phyloP scores from a whole-genome alignment of 2,797 vertebrate genomes.

The Gouania willdenowi region DNA sequence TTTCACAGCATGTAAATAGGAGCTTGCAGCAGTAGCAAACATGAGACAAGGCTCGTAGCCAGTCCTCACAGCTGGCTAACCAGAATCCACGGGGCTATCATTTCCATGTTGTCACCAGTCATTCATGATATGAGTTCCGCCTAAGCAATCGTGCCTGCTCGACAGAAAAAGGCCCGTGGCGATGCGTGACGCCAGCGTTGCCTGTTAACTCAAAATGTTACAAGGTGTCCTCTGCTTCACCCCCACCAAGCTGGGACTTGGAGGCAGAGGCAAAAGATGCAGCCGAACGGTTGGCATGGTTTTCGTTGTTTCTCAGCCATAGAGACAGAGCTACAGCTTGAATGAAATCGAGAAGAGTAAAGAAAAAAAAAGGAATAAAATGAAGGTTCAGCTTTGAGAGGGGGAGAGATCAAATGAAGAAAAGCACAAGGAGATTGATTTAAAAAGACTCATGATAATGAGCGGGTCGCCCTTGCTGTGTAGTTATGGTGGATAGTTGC shows the following conservation, averaged over 20 bases:
- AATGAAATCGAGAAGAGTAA: slow-evolving; percentile 36
- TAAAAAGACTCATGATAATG: slow-evolving; percentile 48
- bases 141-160: slow-evolving; percentile 38
- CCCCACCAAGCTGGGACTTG: slow-evolving; percentile 44
- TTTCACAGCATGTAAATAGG: slow-evolving; percentile 30
- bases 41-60: slow-evolving; percentile 21
- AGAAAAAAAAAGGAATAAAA: slow-evolving; percentile 11
- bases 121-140: slow-evolving; percentile 46
- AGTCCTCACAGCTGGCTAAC: slow-evolving; percentile 44
- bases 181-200: slow-evolving; percentile 28
- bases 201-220: slow-evolving; percentile 63
- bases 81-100: slow-evolving; percentile 35
- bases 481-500: slow-evolving; percentile 44
- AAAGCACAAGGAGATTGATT: slow-evolving; percentile 35
- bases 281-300: slow-evolving; percentile 60
- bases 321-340: slow-evolving; percentile 39
- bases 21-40: slow-evolving; percentile 20
- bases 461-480: slow-evolving; percentile 38
- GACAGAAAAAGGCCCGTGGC: slow-evolving; percentile 30
- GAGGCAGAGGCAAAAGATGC: slow-evolving; percentile 49
- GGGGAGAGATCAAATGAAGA: slow-evolving; percentile 17
- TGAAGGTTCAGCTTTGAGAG: neutral
- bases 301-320: slow-evolving; percentile 45
- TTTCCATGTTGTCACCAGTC: slow-evolving; percentile 58
- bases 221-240: slow-evolving; percentile 56